Base-by-base conservation (phyloP, 2,113 vertebrate genomes). In the Himantopus leucocephalus region DNA sequence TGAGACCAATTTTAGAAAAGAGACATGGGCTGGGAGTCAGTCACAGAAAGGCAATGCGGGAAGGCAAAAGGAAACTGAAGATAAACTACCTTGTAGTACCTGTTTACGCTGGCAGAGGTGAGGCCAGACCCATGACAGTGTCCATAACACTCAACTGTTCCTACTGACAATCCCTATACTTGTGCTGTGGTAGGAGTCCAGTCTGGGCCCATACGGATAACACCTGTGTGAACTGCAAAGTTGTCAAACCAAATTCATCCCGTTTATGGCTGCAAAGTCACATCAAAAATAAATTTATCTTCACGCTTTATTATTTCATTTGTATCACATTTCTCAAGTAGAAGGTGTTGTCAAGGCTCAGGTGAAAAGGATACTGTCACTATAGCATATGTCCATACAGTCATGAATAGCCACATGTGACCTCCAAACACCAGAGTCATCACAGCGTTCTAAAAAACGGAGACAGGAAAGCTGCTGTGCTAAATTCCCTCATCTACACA, bases 361-460 rank as follows among this genome's bases (percentile, higher is more conserved):
- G 34, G 5, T 66, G 75, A 48, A 76, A 93, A 76, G 15, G 10
- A 39, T 58, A 7, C 11, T 76, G 22, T 76, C 45, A 8, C 63
- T 32, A 5, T 30, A 45, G 30, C 27, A 27, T 58, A 23, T 63
- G 21, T 85, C 34, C 27, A 14, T 32, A 34, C 37, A 55, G 58
- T 35, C 58, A 30, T 10, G 23, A 74, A 24, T 43, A 79, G 48
- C 22, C 41, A 67, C 3, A 3, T 21, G 0, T 9, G 7, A 75
- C 30, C 30, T 83, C 72, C 58, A 60, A 85, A 85, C 26, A 30
- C 11, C 27, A 62, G 35, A 76, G 32, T 2, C 1, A 76, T 35
- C 0, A 0, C 48, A 90, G 32, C 2, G 0, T 73, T 90, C 71
- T 83, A 9, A 85, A 66, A 39, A 52, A 32, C 22, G 5, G 35